A percentile compares a stretch with the other conserved stretches of the same genome.
These are phyloP conservation scores for Vimba vimba DNA, from an alignment of 2,113 vertebrate genomes.

Conservation along the genomic window DNA sequence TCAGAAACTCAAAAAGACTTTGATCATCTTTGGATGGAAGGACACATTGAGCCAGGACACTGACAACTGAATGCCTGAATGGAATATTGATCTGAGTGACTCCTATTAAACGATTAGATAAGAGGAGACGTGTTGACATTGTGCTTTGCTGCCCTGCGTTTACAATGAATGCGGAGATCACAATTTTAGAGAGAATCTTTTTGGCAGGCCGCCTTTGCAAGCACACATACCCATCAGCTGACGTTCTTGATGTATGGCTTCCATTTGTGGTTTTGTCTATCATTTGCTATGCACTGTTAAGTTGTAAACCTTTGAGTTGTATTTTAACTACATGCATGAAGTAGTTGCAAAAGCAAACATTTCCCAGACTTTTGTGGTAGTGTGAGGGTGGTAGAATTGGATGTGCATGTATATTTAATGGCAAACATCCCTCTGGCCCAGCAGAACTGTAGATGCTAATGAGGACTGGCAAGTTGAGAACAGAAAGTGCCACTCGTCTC, in stretches of 20 bases:
- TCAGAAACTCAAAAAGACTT: neutral
- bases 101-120: slow-evolving; percentile 42
- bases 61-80: slow-evolving; percentile 20
- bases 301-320: slow-evolving; percentile 8
- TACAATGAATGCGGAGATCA: slow-evolving; percentile 26
- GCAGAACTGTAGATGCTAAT: slow-evolving; percentile 72
- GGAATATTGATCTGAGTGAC: slow-evolving; percentile 39
- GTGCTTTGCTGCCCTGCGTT: neutral
- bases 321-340: slow-evolving; percentile 2
- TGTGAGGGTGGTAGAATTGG: slow-evolving; percentile 70
- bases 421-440: slow-evolving; percentile 65
- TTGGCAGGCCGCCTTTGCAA: neutral
- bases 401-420: slow-evolving; percentile 78
- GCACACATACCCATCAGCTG: neutral
- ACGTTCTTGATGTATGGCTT: neutral
- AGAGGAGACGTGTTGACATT: slow-evolving; percentile 18
- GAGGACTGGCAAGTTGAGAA: slow-evolving; percentile 71
- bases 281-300: slow-evolving; percentile 31
- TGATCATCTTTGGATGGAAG: slow-evolving; percentile 11
- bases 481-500: slow-evolving; percentile 65
- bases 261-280: slow-evolving; percentile 22
- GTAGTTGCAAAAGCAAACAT: slow-evolving; percentile 61
- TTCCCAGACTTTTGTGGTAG: slow-evolving; percentile 56
- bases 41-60: slow-evolving; percentile 5
- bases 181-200: neutral